Percentiles rank a stretch among this genome's conserved stretches.
phyloP scores from a whole-genome alignment of 1,140 invertebrate species.

The Bombus confusus region DNA sequence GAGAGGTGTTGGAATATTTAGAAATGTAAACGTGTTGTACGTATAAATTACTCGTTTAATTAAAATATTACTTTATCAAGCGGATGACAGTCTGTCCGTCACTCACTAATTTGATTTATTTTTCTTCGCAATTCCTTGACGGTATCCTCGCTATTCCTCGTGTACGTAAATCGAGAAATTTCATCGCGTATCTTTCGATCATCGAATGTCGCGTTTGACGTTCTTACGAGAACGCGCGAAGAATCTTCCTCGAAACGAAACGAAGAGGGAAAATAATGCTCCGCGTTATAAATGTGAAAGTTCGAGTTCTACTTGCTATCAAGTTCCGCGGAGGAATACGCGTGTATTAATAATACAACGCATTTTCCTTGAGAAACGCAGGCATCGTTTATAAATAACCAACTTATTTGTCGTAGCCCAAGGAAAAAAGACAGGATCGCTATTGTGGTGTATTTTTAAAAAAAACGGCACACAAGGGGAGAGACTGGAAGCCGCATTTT shows the following conservation, averaged over 20 bases:
- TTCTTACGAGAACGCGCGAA: background rate
- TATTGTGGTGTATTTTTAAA: conserved; percentile 14
- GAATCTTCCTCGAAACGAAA: background rate
- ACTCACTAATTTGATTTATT: background rate
- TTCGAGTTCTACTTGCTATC: conserved; percentile 30
- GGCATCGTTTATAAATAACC: conserved; percentile 42
- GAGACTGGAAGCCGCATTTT: background rate
- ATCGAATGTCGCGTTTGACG: background rate
- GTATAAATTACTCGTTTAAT: background rate
- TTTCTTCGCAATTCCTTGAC: background rate
- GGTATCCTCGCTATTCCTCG: background rate
- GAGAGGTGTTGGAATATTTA: no score
- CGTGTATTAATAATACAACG: conserved; percentile 41
- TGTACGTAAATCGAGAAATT: no score
- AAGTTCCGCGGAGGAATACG: conserved; percentile 29
- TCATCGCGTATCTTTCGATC: background rate
- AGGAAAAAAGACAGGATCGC: conserved; percentile 41
- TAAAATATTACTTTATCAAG: background rate
- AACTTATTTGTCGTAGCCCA: conserved; percentile 42
- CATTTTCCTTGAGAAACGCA: conserved; percentile 44
- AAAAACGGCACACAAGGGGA: background rate
- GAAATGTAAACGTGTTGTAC: background rate
- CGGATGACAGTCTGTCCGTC: no score
- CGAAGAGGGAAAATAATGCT: background rate
- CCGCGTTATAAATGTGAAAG: conserved; percentile 7